Conservation (phyloP, 2,113 vertebrate species). For the Eira barbara region DNA sequence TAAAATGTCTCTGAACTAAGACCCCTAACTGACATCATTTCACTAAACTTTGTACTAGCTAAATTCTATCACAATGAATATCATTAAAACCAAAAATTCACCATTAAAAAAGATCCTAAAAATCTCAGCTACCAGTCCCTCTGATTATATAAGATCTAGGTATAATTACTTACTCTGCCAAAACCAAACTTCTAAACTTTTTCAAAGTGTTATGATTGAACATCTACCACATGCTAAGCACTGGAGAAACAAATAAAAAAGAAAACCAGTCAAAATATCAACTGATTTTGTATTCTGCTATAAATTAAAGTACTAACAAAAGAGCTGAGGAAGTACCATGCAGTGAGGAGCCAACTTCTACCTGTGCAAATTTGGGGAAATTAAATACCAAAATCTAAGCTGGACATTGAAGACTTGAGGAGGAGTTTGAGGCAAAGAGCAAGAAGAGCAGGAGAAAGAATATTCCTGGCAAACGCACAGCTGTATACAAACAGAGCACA, state of each 20-base stretch:
- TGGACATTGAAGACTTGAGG: background rate
- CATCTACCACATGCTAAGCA: slow-evolving; percentile 12
- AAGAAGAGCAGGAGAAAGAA: background rate
- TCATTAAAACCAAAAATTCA: slow-evolving; percentile 49
- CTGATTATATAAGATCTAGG: background rate
- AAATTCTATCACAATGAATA: slow-evolving; percentile 44
- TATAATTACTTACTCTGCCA: slow-evolving; percentile 7
- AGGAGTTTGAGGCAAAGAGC: background rate
- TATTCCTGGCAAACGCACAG: background rate
- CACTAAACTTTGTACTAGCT: slow-evolving; percentile 43
- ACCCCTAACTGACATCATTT: slow-evolving; percentile 41
- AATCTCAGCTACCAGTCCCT: background rate
- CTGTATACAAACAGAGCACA: background rate
- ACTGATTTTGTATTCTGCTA: slow-evolving; percentile 22
- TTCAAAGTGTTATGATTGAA: slow-evolving; percentile 14
- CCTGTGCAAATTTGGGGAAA: background rate
- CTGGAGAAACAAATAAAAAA: background rate
- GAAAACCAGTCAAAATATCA: background rate
- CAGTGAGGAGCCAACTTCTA: background rate
- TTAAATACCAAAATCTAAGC: slow-evolving; percentile 27
- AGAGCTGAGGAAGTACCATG: background rate
- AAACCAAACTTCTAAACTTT: slow-evolving; percentile 40
- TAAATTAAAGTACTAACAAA: slow-evolving; percentile 25
- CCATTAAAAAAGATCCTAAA: slow-evolving; percentile 25
- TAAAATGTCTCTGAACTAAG: slow-evolving; percentile 56